Conservation (phyloP, 1,140 invertebrate species). For the Pseudomyrmex cubaensis region DNA sequence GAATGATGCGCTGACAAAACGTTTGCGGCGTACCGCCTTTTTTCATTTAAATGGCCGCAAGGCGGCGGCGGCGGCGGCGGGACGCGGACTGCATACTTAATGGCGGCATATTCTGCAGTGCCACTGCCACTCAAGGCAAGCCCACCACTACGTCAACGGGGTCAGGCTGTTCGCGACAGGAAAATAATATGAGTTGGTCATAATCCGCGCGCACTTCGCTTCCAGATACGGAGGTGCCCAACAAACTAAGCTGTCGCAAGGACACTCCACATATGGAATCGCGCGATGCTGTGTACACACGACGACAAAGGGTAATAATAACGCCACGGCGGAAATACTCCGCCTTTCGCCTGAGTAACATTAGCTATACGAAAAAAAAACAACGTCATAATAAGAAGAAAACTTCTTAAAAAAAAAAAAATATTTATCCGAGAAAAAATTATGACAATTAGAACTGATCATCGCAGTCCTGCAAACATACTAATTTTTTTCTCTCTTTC, state of each 20-base stretch:
- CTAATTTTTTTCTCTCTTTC: no score
- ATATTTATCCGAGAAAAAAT: no score
- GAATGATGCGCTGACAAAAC: slow-evolving; percentile 34
- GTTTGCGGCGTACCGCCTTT: slow-evolving; percentile 63
- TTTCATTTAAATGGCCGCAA: slow-evolving; percentile 78
- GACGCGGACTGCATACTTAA: slow-evolving; percentile 76
- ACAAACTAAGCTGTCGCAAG: slow-evolving; percentile 52
- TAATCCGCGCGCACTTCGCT: slow-evolving; percentile 63
- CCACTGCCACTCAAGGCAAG: slow-evolving; percentile 78
- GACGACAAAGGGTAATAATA: neutral
- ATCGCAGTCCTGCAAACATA: no score
- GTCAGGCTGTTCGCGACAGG: slow-evolving; percentile 63
- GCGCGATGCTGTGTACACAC: neutral
- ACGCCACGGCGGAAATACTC: neutral
- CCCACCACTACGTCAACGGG: slow-evolving; percentile 74
- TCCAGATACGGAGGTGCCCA: slow-evolving; percentile 57
- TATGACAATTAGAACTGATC: no score
- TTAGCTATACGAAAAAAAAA: neutral
- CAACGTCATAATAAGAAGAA: no score
- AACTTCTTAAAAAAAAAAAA: no score
- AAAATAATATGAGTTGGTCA: slow-evolving; percentile 69
- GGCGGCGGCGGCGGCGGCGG: slow-evolving; percentile 74
- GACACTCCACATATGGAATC: slow-evolving; percentile 41
- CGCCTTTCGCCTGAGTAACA: neutral
- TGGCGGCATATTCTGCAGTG: slow-evolving; percentile 78